A percentile compares a stretch with the other conserved stretches of the same genome.
Conservation (phyloP, 2,888 invertebrate species). For the Aspidiotus rigidus region DNA sequence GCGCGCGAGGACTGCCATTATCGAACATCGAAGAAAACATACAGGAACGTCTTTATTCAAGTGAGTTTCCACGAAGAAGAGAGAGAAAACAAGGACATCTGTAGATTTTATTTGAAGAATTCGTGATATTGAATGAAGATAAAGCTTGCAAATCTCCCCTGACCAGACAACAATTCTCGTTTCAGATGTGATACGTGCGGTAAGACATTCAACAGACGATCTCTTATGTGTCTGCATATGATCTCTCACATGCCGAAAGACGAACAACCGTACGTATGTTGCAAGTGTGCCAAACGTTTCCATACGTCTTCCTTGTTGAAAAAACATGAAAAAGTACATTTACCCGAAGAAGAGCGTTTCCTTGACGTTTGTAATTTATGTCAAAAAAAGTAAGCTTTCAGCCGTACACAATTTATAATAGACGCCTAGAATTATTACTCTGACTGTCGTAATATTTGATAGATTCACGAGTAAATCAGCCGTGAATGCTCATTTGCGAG, state of each 20-base stretch:
- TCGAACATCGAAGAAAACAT: slow-evolving; percentile 50
- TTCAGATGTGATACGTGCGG: slow-evolving; percentile 50
- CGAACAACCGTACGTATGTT: slow-evolving; percentile 47
- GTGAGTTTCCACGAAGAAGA: slow-evolving; percentile 42
- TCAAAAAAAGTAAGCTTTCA: slow-evolving; percentile 47
- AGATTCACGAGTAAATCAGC: slow-evolving; percentile 51
- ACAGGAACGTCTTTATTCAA: slow-evolving; percentile 47
- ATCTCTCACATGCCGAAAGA: slow-evolving; percentile 50
- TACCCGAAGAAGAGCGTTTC: slow-evolving; percentile 50
- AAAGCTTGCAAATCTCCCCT: too few species aligned
- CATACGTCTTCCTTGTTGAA: slow-evolving; percentile 47
- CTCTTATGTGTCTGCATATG: slow-evolving; percentile 48
- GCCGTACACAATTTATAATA: neutral
- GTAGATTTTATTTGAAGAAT: too few species aligned
- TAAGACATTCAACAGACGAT: slow-evolving; percentile 47
- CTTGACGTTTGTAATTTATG: slow-evolving; percentile 49
- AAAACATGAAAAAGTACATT: slow-evolving; percentile 49
- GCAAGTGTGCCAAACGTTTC: slow-evolving; percentile 48
- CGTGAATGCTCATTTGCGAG: slow-evolving; percentile 48
- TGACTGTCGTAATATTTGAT: slow-evolving; percentile 25
- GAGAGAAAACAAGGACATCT: neutral
- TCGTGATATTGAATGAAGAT: too few species aligned
- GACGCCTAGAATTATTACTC: neutral
- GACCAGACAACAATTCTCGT: neutral
- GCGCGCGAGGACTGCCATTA: slow-evolving; percentile 49